Evolutionary conservation across 2,888 invertebrate genomes (phyloP).

Genomic region (Caenorhabditis imperialis): DNA sequence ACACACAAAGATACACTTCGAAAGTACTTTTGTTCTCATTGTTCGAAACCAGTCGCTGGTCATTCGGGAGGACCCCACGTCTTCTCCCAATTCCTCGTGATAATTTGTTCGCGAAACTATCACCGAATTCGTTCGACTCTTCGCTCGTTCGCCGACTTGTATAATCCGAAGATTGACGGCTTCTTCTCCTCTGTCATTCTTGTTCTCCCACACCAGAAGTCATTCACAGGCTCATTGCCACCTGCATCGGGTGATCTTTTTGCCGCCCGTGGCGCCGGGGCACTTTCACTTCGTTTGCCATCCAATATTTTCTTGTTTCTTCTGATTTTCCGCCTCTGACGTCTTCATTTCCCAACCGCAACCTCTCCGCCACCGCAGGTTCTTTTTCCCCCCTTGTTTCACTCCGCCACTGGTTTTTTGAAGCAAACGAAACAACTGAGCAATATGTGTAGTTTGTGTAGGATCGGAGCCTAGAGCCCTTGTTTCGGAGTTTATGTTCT

Average conservation of each 20-base stretch:
- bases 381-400: neutral
- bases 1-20: conserved; percentile 39
- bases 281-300: conserved; percentile 28
- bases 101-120: conserved; percentile 36
- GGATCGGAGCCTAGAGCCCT: too few relatives aligned
- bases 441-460: too few relatives aligned
- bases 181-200: too few relatives aligned
- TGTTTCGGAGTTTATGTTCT: too few relatives aligned
- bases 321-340: conserved; percentile 27
- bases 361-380: neutral
- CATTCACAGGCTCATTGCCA: conserved; percentile 9
- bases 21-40: conserved; percentile 42
- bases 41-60: conserved; percentile 41
- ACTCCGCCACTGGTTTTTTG: too few relatives aligned
- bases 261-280: conserved; percentile 18
- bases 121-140: neutral
- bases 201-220: too few relatives aligned
- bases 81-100: conserved; percentile 11
- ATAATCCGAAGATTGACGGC: too few relatives aligned
- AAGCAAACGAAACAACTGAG: too few relatives aligned
- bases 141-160: too few relatives aligned
- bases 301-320: conserved; percentile 47
- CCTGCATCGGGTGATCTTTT: conserved; percentile 7
- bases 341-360: conserved; percentile 20
- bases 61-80: conserved; percentile 14